Evolutionary conservation across 1,140 invertebrate species (phyloP), one percentile per base, ranked within the genome.

Genomic region (Microplitis demolitor): DNA sequence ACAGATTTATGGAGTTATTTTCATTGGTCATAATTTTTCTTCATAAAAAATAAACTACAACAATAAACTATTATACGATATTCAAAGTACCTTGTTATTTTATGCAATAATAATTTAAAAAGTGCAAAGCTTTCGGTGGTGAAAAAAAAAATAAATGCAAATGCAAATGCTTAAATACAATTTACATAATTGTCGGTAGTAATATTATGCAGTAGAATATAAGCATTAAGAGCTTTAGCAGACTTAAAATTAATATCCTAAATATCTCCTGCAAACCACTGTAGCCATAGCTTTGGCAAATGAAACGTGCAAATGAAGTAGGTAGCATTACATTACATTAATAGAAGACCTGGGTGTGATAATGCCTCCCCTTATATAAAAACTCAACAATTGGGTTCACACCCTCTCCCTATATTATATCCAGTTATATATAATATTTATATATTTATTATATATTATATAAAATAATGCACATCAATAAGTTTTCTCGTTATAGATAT

Each of bases 231-330:
- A 37, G 53, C 53, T 31, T 39, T 31, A 58, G 14, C 14, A 58
- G 8, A 58, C 24, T 58, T 31, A 58, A 58, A 33, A 58, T 13
- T 6, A 24, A 31, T 58, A 58, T 58, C 9, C 31, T 0, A 58
- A 58, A 24, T 58, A 62, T 37, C 34, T 62, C 11, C 13, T 62
- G 11, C 2, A 13, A 13, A 35, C 8, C 34, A 3, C n/a, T 9
- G n/a, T n/a, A 45, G 39, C 11, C 24, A 61, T 64, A 34, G 3
- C 4, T 13, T 4, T 35, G 14, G 35, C 62, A 39, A 34, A 64
- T n/a, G 35, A n/a, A 39, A 39, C 34, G 62, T 64, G 35, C 35
- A 64, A 64, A 64, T 64, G 62, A 64, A 64, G 62, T 39, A 24
- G 34, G 6, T 16, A 56, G 35, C 37, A 56, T 33, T 45, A 45